Evolutionary conservation across 2,888 invertebrate species (phyloP), one percentile per base, ranked within the genome.

Genomic region (Ormyrus labotus): DNA sequence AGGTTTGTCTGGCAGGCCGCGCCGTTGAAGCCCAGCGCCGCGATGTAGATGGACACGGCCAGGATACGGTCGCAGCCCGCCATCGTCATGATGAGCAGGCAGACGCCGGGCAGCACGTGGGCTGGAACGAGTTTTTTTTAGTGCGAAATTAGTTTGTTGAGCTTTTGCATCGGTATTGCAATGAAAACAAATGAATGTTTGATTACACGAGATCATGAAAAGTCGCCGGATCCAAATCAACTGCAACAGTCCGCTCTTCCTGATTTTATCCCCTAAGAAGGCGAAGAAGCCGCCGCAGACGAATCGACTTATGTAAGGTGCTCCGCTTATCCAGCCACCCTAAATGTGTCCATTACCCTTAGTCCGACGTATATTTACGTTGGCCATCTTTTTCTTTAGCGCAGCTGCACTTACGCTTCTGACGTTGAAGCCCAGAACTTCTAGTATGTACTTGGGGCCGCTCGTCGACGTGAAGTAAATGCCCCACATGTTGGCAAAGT

Each of bases 401-500:
- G 13, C 5, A 19, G 19, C 3, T n/a, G n/a, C 0, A 34, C 83
- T 82, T 83, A 90, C 90, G 73, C 89, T 89, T 86, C 94, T 92
- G 81, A 96, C 90, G 85, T 95, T 93, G 85, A 96, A 95, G 13
- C 95, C 95, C 68, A 96, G 91, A 9, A 95, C 93, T 86, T 94
- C 94, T 67, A 95, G 94, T 84, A 96, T 93, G 88, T 95, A 96
- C 86, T 95, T 96, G 0, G 96, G 96, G 5, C 96, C 96, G 61
- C 95, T 95, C 0, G 95, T 96, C 89, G 96, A 93, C 71, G 96
- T 92, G 87, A 96, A 95, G 87, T 95, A 96, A 69, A 96, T 91
- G 4, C 96, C 96, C 96, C 96, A 96, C 87, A 95, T 92, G 85
- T 95, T 96, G 50, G 96, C 96, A 87, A 94, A 96, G 85, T 96